A percentile compares a stretch with the other conserved stretches of the same genome.
These are phyloP conservation scores for Synanthedon formicaeformis DNA, from an alignment of 2,888 invertebrate genomes.

Conservation along the genomic window DNA sequence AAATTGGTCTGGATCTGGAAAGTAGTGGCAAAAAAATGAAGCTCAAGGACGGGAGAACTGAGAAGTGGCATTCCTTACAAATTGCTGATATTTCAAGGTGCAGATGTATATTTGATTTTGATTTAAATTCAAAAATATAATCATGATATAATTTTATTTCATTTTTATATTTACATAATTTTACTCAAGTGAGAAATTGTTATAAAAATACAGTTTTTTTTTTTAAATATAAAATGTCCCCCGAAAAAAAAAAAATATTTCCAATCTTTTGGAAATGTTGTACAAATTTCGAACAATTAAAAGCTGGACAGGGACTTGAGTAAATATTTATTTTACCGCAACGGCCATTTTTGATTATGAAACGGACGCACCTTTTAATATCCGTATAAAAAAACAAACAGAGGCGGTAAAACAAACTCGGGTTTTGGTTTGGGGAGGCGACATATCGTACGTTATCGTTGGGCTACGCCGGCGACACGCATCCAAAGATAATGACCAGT, in stretches of 20 bases:
- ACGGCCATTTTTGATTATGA: slow-evolving; percentile 7
- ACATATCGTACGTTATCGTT: slow-evolving; percentile 41
- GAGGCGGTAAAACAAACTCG: slow-evolving; percentile 46
- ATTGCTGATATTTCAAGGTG: too few species aligned
- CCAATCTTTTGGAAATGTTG: background rate
- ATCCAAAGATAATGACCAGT: slow-evolving; percentile 57
- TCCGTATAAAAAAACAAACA: slow-evolving; percentile 37
- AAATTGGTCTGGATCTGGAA: too few species aligned
- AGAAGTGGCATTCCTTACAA: too few species aligned
- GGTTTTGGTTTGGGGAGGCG: slow-evolving; percentile 40
- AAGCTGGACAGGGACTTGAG: background rate
- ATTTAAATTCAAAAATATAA: too few species aligned
- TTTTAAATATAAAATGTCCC: too few species aligned
- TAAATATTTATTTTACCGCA: background rate
- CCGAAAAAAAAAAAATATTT: background rate
- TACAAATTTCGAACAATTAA: background rate
- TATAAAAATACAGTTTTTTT: too few species aligned
- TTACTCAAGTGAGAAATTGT: too few species aligned
- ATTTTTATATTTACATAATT: too few species aligned
- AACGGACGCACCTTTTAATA: slow-evolving; percentile 40
- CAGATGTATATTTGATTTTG: too few species aligned
- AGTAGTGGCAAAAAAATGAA: too few species aligned
- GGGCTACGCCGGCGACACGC: slow-evolving; percentile 38
- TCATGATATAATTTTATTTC: too few species aligned
- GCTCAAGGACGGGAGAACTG: too few species aligned